Base-by-base conservation (phyloP, 2,113 vertebrate genomes). In the Chloropsis hardwickii region DNA sequence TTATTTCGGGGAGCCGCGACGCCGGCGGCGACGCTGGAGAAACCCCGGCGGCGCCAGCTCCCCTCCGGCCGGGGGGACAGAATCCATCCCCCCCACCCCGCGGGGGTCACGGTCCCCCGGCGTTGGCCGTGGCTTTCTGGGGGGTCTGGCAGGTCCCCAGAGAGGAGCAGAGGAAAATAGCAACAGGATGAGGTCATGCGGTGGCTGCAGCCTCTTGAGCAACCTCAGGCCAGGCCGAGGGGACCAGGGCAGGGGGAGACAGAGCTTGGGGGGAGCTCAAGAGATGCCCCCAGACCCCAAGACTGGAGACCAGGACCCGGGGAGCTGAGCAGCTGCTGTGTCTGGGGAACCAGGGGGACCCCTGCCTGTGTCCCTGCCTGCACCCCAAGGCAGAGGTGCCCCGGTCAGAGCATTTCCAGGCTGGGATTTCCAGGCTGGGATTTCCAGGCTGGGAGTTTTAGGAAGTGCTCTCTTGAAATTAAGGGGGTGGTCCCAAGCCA, bases 121-220 rank as follows among this genome's bases (percentile, higher is more conserved):
- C 1, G 5, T 48, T 8, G 20, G 18, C 1, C 6, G 2, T 20
- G 58, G 39, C 19, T 53, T 83, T 81, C 84, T 87, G 90, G 91
- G 87, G 64, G 58, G 45, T 88, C 57, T 92, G 92, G 60, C 71
- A 11, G 19, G 69, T 82, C 88, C 72, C 88, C 22, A 13, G 72
- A 81, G 92, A 93, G 39, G 35, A 23, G 29, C 7, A 45, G 74
- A 69, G 79, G 71, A 24, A 23, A 95, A 97, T 92, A 78, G 82
- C 92, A 47, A 62, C 50, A 27, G 76, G 71, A 86, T 97, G 95
- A 94, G 72, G 54, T 96, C 96, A 92, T n/a, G 1, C 35, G 27
- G 45, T 11, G 44, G 80, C 76, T 94, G 91, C 56, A 22, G 91
- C 66, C 66, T 91, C 93, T 94, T 90, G 91, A 92, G 94, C 91